Conservation (phyloP, 1,140 invertebrate species). For the Drosophila seguyi region DNA sequence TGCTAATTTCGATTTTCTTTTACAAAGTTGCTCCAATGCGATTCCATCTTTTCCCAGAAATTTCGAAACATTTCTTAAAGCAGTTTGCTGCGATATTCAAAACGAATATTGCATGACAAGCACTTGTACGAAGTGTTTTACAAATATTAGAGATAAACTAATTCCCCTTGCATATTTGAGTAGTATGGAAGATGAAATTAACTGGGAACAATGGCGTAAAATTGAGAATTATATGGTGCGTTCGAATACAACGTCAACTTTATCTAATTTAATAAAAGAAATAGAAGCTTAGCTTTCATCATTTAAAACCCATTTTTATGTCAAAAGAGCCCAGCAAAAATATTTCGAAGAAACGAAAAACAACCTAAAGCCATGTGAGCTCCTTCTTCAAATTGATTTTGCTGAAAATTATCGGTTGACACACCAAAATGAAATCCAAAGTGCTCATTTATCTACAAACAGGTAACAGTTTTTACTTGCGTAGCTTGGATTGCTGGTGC, state of each 20-base stretch:
- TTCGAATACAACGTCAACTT: too few species aligned
- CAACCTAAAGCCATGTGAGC: neutral
- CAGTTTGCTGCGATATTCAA: too few species aligned
- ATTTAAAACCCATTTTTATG: neutral
- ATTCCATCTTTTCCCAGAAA: neutral
- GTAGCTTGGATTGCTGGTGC: neutral
- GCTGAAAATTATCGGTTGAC: neutral
- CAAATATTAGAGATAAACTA: too few species aligned
- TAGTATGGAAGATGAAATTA: too few species aligned
- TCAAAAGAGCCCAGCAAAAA: neutral
- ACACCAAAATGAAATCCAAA: neutral
- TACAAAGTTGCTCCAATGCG: neutral
- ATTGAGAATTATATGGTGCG: too few species aligned
- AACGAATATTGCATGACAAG: too few species aligned
- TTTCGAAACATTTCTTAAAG: too few species aligned
- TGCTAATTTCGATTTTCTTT: constrained; percentile 19
- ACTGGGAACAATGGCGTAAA: too few species aligned
- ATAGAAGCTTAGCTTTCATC: too few species aligned
- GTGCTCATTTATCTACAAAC: neutral
- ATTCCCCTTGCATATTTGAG: too few species aligned
- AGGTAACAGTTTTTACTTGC: constrained; percentile 1
- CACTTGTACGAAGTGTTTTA: too few species aligned
- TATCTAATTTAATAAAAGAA: too few species aligned
- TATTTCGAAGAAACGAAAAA: neutral
- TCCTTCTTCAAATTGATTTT: neutral